phyloP scores from a whole-genome alignment of 2,113 vertebrate genomes.

The Calypte anna region DNA sequence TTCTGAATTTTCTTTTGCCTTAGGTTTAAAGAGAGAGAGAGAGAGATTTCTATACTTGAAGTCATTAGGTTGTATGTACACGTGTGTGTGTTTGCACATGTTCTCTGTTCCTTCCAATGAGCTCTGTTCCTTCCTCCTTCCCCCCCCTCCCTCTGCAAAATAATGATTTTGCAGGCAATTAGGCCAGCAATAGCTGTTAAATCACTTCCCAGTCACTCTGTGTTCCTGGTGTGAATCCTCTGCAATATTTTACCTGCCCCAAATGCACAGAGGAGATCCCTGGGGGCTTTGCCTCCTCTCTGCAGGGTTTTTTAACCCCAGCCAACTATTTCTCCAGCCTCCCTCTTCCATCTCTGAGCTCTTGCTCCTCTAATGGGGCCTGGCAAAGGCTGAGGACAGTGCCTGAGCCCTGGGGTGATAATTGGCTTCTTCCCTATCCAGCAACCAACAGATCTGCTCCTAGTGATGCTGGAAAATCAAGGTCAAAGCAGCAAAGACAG shows the following conservation, averaged over 20 bases:
- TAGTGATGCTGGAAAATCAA: not conserved
- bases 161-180: constrained; percentile 58
- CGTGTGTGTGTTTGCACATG: not conserved
- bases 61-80: not conserved
- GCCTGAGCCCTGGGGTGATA: constrained; percentile 44
- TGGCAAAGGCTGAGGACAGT: constrained; percentile 11
- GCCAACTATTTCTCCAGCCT: not conserved
- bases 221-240: constrained; percentile 20
- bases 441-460: not conserved
- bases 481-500: not conserved
- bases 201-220: not conserved
- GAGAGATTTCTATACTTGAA: not conserved
- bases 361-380: constrained; percentile 32
- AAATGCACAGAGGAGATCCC: not conserved
- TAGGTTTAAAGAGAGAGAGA: not conserved
- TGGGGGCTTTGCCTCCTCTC: not conserved
- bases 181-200: constrained; percentile 54
- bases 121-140: not conserved
- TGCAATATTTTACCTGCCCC: constrained; percentile 41
- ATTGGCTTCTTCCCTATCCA: constrained; percentile 49
- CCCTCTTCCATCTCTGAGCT: not conserved
- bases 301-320: constrained; percentile 32
- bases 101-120: not conserved
- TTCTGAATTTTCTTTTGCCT: not conserved
- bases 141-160: not conserved